Base-by-base conservation (phyloP, 2,888 invertebrate genomes). In the Nomada lathburiana region DNA sequence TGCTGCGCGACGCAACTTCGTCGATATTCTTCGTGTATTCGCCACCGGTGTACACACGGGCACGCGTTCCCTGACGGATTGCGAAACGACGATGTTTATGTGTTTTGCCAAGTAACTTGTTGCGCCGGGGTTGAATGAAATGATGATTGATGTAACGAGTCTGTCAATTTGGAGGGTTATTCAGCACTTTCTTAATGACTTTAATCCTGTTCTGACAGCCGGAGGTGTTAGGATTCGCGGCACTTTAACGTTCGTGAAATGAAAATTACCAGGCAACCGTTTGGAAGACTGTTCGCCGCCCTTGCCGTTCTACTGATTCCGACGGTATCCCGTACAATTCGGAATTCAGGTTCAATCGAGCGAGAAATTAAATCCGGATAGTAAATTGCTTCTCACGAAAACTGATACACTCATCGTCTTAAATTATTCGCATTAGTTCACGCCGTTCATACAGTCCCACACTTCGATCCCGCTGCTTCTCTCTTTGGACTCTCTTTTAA, bases 161-260 rank as follows among this genome's bases (percentile, higher is more conserved):
- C 73, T 67, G 67, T 73, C 73, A 73, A 73, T 73, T 73, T 73
- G 57, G 67, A 59, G 18, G 73, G 57, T 73, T 73, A 73, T 65
- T 73, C 73, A 73, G 73, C 73, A 67, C 29, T 73, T 73, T 73
- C 73, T 73, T 73, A 67, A 73, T 67, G 67, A 73, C 36, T 73
- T 73, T 73, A 73, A 73, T 67, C 65, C 59, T 57, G 47, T 59
- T 73, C 73, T 50, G 73, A 50, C 67, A 59, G 73, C 13, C 10
- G 5, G 47, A 29, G 57, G 36, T 65, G 73, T 57, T 57, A 36
- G 23, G 57, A 73, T 57, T 47, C 73, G 67, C 57, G 57, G 23
- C 73, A 65, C 36, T 16, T 73, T 67, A 29, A 26, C n/a, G 29
- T 1, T 13, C 29, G n/a, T 23, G 47, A 57, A 65, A 57, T 57